These are phyloP conservation scores for Limnodromus scolopaceus DNA, from an alignment of 2,797 vertebrate genomes.

Conservation along the genomic window DNA sequence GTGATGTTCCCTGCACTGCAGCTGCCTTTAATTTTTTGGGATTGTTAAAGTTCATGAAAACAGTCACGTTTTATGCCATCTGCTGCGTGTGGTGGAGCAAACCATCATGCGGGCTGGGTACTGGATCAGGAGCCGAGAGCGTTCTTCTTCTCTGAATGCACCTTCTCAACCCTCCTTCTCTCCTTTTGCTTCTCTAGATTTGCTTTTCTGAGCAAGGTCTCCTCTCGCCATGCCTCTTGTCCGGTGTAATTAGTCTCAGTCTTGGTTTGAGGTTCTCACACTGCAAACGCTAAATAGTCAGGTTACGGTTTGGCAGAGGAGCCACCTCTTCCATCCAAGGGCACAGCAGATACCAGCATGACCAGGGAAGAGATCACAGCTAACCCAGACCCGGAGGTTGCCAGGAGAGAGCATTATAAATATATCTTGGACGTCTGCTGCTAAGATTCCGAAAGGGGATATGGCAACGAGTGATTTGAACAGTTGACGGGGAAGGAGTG, in stretches of 20 bases:
- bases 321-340: not conserved
- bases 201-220: not conserved
- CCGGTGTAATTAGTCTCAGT: rapidly evolving
- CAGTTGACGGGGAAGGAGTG: not conserved
- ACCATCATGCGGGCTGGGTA: rapidly evolving
- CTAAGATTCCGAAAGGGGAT: not conserved
- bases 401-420: not conserved
- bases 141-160: rapidly evolving
- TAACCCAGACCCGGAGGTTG: not conserved
- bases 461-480: not conserved
- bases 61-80: constrained; percentile 8
- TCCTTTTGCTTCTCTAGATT: not conserved
- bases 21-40: not conserved
- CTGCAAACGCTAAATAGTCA: not conserved
- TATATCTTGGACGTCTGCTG: not conserved
- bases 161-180: not conserved
- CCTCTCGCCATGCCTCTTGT: rapidly evolving
- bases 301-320: not conserved
- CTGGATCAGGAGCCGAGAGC: rapidly evolving
- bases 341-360: not conserved
- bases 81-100: not conserved
- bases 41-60: constrained; percentile 23
- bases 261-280: not conserved
- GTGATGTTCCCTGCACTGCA: constrained; percentile 6
- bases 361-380: not conserved